A percentile compares a stretch with the other conserved stretches of the same genome.
phyloP scores from a whole-genome alignment of 2,797 vertebrate genomes.

The Gallirallus australis region DNA sequence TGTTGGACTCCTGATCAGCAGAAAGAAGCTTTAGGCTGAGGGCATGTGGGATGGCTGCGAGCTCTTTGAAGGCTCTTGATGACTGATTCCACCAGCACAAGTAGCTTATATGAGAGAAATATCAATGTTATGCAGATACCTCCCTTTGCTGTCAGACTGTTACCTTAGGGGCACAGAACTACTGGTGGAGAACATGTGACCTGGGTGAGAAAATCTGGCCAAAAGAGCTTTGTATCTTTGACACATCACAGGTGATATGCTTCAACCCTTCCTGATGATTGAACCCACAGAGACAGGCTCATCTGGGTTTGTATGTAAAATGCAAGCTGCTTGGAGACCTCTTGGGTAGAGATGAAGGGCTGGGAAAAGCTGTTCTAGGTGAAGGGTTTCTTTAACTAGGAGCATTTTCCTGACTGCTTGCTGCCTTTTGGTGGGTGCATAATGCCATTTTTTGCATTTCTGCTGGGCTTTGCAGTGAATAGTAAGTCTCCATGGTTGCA shows the following conservation, averaged over 20 bases:
- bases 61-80: neutral
- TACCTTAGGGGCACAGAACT: neutral
- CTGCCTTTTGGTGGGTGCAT: neutral
- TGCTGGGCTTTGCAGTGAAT: slow-evolving; percentile 33
- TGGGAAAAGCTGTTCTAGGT: neutral
- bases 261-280: neutral
- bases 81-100: neutral
- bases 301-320: neutral
- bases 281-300: neutral
- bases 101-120: neutral
- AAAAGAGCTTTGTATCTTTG: neutral
- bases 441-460: slow-evolving; percentile 29
- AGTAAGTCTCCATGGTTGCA: slow-evolving; percentile 60
- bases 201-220: neutral
- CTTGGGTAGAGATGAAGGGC: neutral
- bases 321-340: neutral
- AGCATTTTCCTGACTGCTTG: neutral
- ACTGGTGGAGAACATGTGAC: neutral
- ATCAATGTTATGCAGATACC: neutral
- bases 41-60: neutral
- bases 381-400: neutral
- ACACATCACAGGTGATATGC: neutral
- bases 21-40: neutral
- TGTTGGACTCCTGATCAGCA: neutral
- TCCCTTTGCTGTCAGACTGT: neutral